Percentiles rank a stretch among this genome's conserved stretches.
Conservation (phyloP, 2,113 vertebrate species). For the Sula dactylatra region DNA sequence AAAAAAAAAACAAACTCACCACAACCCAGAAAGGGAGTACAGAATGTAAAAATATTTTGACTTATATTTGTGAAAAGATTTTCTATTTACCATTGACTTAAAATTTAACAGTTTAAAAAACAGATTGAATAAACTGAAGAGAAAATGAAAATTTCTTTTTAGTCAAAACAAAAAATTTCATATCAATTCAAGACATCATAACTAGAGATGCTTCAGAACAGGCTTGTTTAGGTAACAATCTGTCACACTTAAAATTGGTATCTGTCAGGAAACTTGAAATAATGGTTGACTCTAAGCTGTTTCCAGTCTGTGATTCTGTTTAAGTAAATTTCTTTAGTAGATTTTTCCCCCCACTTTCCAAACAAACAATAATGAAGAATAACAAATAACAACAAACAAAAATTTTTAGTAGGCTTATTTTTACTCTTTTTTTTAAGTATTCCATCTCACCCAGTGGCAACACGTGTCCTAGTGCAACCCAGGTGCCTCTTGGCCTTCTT, state of each 20-base stretch:
- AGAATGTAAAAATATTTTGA: not conserved
- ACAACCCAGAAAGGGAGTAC: not conserved
- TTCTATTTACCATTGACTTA: not conserved
- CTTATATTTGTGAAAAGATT: not conserved
- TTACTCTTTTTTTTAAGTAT: not conserved
- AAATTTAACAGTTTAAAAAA: not conserved
- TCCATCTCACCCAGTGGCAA: not conserved
- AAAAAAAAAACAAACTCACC: not conserved
- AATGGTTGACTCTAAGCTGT: not conserved
- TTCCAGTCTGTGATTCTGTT: not conserved
- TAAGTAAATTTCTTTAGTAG: not conserved
- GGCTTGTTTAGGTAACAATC: not conserved
- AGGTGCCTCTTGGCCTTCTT: not conserved
- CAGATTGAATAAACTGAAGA: not conserved
- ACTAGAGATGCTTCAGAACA: not conserved
- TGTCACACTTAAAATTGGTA: accelerated
- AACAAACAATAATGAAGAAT: not conserved
- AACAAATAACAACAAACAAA: not conserved
- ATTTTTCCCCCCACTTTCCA: not conserved
- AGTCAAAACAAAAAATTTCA: not conserved
- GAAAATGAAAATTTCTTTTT: not conserved
- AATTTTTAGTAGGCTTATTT: not conserved
- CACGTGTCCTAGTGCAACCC: not conserved
- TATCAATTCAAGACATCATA: not conserved
- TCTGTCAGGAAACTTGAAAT: not conserved